These are phyloP conservation scores for Corvus moneduloides DNA, from an alignment of 2,113 vertebrate genomes.

Conservation along the genomic window DNA sequence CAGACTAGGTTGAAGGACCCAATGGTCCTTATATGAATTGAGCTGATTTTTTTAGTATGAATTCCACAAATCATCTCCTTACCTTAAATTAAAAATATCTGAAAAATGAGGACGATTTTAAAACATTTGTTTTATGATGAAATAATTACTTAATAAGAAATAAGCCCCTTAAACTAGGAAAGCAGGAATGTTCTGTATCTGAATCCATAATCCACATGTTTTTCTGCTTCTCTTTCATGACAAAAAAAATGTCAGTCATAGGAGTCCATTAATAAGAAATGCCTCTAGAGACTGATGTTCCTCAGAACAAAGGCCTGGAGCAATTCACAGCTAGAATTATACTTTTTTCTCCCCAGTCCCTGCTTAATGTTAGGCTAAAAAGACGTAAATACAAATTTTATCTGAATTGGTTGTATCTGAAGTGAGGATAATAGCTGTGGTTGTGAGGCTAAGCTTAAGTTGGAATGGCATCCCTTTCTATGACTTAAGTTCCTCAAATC, in stretches of 20 bases:
- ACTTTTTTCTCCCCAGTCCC: background rate
- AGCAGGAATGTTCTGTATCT: background rate
- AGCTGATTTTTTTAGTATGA: background rate
- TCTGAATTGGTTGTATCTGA: background rate
- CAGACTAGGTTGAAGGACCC: background rate
- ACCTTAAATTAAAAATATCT: background rate
- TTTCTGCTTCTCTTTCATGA: background rate
- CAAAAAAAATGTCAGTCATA: background rate
- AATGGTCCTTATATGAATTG: background rate
- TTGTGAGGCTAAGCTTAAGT: background rate
- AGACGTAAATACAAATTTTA: background rate
- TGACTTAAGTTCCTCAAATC: background rate
- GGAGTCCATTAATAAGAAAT: background rate
- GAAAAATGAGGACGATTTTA: background rate
- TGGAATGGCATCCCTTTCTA: background rate
- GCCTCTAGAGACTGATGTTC: background rate
- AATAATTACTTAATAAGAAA: background rate
- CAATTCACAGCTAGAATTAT: background rate
- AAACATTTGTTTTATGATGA: background rate
- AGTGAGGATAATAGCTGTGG: background rate
- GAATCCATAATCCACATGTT: background rate
- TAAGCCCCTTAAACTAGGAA: background rate
- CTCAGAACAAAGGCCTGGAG: conserved; percentile 10
- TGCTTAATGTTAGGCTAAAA: background rate
- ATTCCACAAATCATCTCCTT: background rate